Evolutionary conservation across 1,140 invertebrate genomes (phyloP).

Genomic region (Coenobita brevimanus): DNA sequence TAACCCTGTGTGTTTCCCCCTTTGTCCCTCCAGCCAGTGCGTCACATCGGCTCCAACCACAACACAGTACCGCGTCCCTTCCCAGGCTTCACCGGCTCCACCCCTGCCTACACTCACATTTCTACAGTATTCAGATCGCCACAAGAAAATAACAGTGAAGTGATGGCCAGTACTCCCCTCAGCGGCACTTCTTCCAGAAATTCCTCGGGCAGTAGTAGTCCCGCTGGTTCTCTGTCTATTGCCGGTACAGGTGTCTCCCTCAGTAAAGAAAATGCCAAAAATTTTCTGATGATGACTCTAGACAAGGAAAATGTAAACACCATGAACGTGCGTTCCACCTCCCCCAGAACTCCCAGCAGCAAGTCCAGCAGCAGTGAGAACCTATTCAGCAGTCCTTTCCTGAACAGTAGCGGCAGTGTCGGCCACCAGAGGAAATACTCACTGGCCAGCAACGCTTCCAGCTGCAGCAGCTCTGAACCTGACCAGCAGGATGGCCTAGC

Average conservation of each 20-base stretch:
- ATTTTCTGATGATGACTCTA: constrained; percentile 67
- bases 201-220: constrained; percentile 46
- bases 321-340: constrained; percentile 46
- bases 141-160: neutral
- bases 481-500: constrained; percentile 45
- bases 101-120: constrained; percentile 25
- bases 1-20: constrained; percentile 50
- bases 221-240: neutral
- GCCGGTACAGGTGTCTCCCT: constrained; percentile 46
- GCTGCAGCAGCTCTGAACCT: constrained; percentile 47
- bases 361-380: constrained; percentile 45
- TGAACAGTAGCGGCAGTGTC: constrained; percentile 33
- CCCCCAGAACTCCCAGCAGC: neutral
- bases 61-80: constrained; percentile 67
- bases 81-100: constrained; percentile 58
- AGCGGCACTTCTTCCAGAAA: constrained; percentile 48
- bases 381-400: constrained; percentile 46
- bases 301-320: constrained; percentile 67
- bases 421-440: constrained; percentile 58
- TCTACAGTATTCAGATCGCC: neutral
- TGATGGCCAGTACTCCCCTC: neutral
- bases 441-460: constrained; percentile 54
- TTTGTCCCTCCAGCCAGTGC: constrained; percentile 40
- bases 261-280: constrained; percentile 67
- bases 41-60: constrained; percentile 66